A percentile compares a stretch with the other conserved stretches of the same genome.
These are phyloP conservation scores for Platyura marginata DNA, from an alignment of 1,140 invertebrate species.

Conservation along the genomic window DNA sequence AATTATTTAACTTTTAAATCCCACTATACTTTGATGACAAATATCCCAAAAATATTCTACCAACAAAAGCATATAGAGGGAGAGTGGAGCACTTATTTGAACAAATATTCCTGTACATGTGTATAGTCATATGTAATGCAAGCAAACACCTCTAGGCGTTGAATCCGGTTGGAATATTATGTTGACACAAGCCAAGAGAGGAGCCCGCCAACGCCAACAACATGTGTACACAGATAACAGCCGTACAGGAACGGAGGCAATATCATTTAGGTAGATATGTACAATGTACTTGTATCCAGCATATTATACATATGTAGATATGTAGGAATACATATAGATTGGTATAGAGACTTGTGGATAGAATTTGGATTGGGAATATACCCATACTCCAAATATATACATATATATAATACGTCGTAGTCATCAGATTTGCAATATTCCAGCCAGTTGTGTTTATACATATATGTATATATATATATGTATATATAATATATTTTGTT, in stretches of 20 bases:
- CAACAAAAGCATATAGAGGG: neutral
- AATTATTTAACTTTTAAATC: neutral
- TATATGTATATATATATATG: no score
- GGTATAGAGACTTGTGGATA: no score
- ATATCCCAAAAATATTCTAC: neutral
- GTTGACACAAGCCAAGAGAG: slow-evolving; percentile 3
- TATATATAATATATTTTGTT: no score
- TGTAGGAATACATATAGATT: no score
- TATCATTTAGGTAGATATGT: neutral
- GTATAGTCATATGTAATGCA: neutral
- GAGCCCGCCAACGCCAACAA: neutral
- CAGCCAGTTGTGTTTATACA: no score
- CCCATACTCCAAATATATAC: no score
- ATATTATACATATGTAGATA: no score
- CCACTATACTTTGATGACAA: neutral
- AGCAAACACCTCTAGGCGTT: slow-evolving; percentile 5
- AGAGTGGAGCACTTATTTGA: neutral
- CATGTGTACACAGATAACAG: neutral
- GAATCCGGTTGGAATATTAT: slow-evolving; percentile 5
- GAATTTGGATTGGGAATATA: no score
- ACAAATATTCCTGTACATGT: neutral
- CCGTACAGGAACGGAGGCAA: neutral
- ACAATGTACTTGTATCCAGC: no score
- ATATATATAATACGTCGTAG: no score
- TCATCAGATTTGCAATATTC: no score